Evolutionary conservation across 2,113 vertebrate genomes (phyloP), one percentile per base, ranked within the genome.

Genomic region (Ameiurus melas): DNA sequence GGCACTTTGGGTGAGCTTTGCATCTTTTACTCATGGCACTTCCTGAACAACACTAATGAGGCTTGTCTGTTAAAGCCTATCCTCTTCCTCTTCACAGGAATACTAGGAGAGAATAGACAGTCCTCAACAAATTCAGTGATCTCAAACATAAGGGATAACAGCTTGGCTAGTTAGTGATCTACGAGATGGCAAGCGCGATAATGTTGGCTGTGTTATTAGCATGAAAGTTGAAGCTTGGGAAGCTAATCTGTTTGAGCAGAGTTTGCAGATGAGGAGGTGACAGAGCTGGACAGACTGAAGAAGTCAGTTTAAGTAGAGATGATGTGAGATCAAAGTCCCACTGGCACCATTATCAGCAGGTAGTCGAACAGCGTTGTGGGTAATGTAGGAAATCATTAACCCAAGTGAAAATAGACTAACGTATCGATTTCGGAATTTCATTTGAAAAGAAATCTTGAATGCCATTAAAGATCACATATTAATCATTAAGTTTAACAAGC

Each of bases 21-120:
- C 90, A 77, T 92, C 75, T 70, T 89, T 58, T 88, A 87, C 86
- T 93, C 89, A 91, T 90, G 70, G 85, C 86, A 75, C 43, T 68
- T 85, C 64, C 53, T 89, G 33, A 83, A 78, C 53, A 82, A 84
- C 75, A 43, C 88, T 92, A 93, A 93, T 91, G 91, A 93, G 90
- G 89, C 57, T 47, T 66, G 86, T 86, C 89, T 86, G 71, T 81
- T 57, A 90, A 87, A 90, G 86, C 87, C 87, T n/a, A 25, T 84
- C 73, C 66, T 43, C 79, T 58, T 78, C 78, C 60, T 73, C 47
- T n/a, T 87, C 78, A 87, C 64, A 64, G 66, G 75, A 83, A 78
- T 47, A 55, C 73, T 53, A 58, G 88, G 82, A 71, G 9, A 85
- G 78, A 79, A 39, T 71, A 60, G 83, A 90, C 85, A 87, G 88